Conservation (phyloP, 2,113 vertebrate species). For the Anguilla japonica region DNA sequence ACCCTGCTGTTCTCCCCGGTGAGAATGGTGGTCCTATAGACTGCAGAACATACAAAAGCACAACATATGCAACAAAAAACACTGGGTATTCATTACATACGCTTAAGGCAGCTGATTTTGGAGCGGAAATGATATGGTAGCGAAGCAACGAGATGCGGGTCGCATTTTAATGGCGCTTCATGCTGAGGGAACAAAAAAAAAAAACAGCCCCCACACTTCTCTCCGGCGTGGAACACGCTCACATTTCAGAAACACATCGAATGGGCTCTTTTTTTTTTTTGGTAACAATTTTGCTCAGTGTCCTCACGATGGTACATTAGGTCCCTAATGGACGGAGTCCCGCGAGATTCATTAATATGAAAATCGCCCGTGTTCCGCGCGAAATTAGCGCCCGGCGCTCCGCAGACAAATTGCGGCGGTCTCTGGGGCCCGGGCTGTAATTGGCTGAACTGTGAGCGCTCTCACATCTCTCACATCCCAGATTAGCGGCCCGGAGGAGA, state of each 20-base stretch:
- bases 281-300: constrained; percentile 40
- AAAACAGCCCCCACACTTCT: neutral
- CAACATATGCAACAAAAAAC: no score
- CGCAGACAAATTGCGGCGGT: constrained; percentile 41
- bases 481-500: constrained; percentile 28
- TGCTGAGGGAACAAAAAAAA: neutral
- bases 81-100: no score
- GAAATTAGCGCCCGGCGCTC: constrained; percentile 46
- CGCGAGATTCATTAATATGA: constrained; percentile 63
- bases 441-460: constrained; percentile 36
- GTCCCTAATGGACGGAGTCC: constrained; percentile 62
- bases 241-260: constrained; percentile 41
- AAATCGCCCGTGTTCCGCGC: constrained; percentile 50
- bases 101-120: no score
- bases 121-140: no score
- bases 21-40: no score
- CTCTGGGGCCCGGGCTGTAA: constrained; percentile 34
- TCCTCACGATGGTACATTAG: constrained; percentile 62
- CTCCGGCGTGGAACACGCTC: neutral
- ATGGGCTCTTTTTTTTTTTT: constrained; percentile 17
- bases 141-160: no score
- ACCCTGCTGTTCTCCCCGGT: no score
- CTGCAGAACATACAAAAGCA: no score
- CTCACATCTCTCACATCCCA: constrained; percentile 21
- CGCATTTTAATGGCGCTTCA: neutral